phyloP scores from a whole-genome alignment of 1,140 invertebrate species.

The Globodera ellingtonae region DNA sequence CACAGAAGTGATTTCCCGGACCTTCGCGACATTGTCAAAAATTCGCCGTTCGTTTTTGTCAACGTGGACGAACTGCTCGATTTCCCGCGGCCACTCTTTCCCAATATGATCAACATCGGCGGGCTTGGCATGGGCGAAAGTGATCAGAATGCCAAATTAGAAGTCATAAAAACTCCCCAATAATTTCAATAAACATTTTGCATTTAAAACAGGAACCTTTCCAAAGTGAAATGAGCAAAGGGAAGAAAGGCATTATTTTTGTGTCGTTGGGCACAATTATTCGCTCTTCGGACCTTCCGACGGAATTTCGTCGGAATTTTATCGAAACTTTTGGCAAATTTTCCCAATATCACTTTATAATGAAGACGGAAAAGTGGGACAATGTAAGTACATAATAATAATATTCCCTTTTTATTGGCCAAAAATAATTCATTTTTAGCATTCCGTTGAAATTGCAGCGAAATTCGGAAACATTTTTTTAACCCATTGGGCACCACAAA shows the following conservation, averaged over 20 bases:
- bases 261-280: slow-evolving; percentile 47
- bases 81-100: slow-evolving; percentile 39
- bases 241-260: slow-evolving; percentile 35
- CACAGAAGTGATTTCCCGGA: slow-evolving; percentile 42
- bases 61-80: slow-evolving; percentile 44
- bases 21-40: slow-evolving; percentile 36
- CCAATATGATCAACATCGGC: slow-evolving; percentile 43
- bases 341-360: slow-evolving; percentile 44
- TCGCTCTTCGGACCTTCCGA: slow-evolving; percentile 22
- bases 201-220: slow-evolving; percentile 24
- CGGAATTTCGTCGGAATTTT: slow-evolving; percentile 30
- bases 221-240: slow-evolving; percentile 27
- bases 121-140: slow-evolving; percentile 36
- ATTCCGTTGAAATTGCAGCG: background rate
- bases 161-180: too few species aligned
- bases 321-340: slow-evolving; percentile 34
- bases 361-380: slow-evolving; percentile 43
- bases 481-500: slow-evolving; percentile 43
- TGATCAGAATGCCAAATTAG: background rate
- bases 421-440: slow-evolving; percentile 16
- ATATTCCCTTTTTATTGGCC: background rate
- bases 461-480: slow-evolving; percentile 35
- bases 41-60: slow-evolving; percentile 42
- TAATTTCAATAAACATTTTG: too few species aligned
- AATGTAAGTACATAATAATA: slow-evolving; percentile 17